Percentiles rank a stretch among this genome's conserved stretches.
Conservation (phyloP, 2,113 vertebrate species). For the Plecturocebus donacophilus region DNA sequence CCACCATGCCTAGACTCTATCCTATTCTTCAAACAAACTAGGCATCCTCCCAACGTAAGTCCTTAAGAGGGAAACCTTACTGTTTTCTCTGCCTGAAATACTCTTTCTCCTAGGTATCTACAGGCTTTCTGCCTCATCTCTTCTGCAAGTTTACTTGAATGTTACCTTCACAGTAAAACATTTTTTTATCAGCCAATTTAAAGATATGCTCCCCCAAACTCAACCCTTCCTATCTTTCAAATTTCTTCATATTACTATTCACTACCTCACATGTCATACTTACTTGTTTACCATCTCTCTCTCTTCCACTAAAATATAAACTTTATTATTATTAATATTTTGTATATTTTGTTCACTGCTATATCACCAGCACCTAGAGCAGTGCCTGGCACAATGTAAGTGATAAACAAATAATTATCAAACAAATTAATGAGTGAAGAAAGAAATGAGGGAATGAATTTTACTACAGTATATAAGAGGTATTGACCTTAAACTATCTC, state of each 20-base stretch:
- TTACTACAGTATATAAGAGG: not conserved
- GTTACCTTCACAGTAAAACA: not conserved
- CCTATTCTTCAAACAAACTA: conserved; percentile 42
- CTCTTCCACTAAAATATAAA: not conserved
- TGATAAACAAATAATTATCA: conserved; percentile 16
- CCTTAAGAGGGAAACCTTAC: not conserved
- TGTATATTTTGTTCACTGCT: conserved; percentile 4
- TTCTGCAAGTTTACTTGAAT: not conserved
- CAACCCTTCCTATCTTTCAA: not conserved
- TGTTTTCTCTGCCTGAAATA: not conserved
- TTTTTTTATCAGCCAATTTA: conserved; percentile 15
- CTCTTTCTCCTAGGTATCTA: not conserved
- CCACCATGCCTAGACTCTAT: not conserved
- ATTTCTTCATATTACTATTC: not conserved
- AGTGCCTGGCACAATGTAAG: not conserved
- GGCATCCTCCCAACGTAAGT: not conserved
- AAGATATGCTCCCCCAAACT: not conserved
- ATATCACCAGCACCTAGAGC: not conserved
- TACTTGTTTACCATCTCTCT: not conserved
- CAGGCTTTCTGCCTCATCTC: not conserved
- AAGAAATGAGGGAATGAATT: not conserved
- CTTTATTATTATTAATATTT: not conserved
- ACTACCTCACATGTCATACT: not conserved
- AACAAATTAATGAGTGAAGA: not conserved
- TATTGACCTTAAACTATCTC: conserved; percentile 33